Evolutionary conservation across 1,140 invertebrate genomes (phyloP).

Genomic region (Micrasema minimum): DNA sequence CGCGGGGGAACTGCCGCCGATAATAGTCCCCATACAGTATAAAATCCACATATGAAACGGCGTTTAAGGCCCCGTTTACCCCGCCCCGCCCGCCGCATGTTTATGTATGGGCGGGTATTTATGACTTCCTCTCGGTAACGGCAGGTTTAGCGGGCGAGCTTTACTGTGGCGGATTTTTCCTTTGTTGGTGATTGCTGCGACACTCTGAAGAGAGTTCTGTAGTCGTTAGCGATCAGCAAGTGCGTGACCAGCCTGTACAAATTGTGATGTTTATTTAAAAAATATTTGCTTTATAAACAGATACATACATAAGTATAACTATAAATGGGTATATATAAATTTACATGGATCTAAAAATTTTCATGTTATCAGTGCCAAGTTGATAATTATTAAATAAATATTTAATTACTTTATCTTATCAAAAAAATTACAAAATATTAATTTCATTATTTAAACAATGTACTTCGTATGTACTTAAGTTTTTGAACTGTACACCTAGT

Average conservation of each 20-base stretch:
- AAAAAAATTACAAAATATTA: too few relatives aligned
- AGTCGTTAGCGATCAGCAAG: constrained; percentile 33
- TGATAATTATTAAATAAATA: too few relatives aligned
- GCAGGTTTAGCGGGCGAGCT: constrained; percentile 36
- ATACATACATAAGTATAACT: too few relatives aligned
- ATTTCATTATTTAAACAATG: too few relatives aligned
- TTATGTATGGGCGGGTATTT: constrained; percentile 53
- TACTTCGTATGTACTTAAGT: too few relatives aligned
- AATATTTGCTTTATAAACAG: too few relatives aligned
- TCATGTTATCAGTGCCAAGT: too few relatives aligned
- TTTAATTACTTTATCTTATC: too few relatives aligned
- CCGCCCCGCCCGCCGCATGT: constrained; percentile 45
- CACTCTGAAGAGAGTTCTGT: background rate
- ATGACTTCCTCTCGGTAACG: constrained; percentile 52
- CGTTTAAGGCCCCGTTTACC: constrained; percentile 48
- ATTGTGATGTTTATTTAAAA: too few relatives aligned
- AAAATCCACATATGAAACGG: constrained; percentile 54
- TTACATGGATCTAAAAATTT: too few relatives aligned
- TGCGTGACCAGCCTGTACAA: background rate
- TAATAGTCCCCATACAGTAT: constrained; percentile 52
- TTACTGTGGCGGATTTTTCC: constrained; percentile 51
- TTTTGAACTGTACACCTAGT: too few relatives aligned
- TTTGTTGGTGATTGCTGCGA: constrained; percentile 36
- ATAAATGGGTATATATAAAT: too few relatives aligned
- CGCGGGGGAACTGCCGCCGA: constrained; percentile 33